phyloP scores from a whole-genome alignment of 2,797 vertebrate species.

The Crenuchus spilurus region DNA sequence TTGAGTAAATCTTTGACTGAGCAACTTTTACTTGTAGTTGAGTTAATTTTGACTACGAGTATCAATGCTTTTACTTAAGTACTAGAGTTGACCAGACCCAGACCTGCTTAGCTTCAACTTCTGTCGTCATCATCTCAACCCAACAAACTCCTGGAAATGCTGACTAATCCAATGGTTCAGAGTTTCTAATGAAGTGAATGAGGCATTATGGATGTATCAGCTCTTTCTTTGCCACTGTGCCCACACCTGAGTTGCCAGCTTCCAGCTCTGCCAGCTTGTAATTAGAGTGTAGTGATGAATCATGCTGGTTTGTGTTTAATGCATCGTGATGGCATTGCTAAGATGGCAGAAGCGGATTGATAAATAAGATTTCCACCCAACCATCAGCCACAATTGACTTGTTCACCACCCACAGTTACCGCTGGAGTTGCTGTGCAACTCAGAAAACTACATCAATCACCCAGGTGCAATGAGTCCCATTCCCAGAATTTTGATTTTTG shows the following conservation, averaged over 20 bases:
- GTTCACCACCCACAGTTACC: conserved; percentile 4
- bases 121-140: conserved; percentile 9
- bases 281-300: conserved; percentile 59
- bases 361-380: conserved; percentile 36
- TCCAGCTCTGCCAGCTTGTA: conserved; percentile 42
- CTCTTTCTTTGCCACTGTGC: neutral
- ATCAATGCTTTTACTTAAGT: too few relatives aligned
- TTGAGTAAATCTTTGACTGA: too few relatives aligned
- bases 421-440: neutral
- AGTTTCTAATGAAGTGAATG: conserved; percentile 50
- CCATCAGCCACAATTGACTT: conserved; percentile 29
- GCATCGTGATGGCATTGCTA: conserved; percentile 54
- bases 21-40: too few relatives aligned
- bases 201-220: conserved; percentile 13
- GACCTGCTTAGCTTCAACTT: too few relatives aligned
- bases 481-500: neutral
- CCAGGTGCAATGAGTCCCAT: neutral
- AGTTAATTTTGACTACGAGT: too few relatives aligned
- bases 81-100: too few relatives aligned
- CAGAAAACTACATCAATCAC: neutral
- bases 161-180: conserved; percentile 51
- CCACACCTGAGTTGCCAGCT: conserved; percentile 2
- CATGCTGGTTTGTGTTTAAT: conserved; percentile 59
- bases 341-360: conserved; percentile 48
- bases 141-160: conserved; percentile 25